phyloP scores from a whole-genome alignment of 2,797 vertebrate genomes.

The Podargus strigoides region DNA sequence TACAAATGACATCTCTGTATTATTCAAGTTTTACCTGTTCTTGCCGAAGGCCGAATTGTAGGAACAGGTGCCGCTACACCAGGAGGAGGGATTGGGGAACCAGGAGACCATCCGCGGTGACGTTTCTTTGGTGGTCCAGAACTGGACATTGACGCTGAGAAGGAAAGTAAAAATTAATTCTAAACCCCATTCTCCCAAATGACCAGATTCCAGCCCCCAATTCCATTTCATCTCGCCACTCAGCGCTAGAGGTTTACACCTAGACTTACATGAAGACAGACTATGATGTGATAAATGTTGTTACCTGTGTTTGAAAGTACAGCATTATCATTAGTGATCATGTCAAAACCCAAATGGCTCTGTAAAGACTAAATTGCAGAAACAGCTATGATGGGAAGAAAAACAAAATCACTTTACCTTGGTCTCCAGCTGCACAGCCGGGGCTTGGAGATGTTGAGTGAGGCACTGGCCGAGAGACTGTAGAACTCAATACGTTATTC shows the following conservation, averaged over 20 bases:
- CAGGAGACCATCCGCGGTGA: slow-evolving; percentile 92
- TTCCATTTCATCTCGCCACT: not conserved
- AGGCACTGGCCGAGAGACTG: slow-evolving; percentile 75
- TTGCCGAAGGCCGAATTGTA: slow-evolving; percentile 81
- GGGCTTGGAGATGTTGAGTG: slow-evolving; percentile 77
- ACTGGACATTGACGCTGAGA: slow-evolving; percentile 79
- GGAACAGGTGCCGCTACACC: slow-evolving; percentile 82
- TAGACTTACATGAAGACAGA: not conserved
- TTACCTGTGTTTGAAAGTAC: not conserved
- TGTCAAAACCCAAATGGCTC: not conserved
- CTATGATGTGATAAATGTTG: not conserved
- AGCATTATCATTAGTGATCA: not conserved
- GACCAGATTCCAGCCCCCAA: not conserved
- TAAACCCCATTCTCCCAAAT: not conserved
- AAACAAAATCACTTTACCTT: slow-evolving; percentile 71
- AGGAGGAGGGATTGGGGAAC: slow-evolving; percentile 79
- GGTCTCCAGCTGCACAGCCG: slow-evolving; percentile 80
- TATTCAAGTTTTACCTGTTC: slow-evolving; percentile 79
- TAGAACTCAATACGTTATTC: slow-evolving; percentile 77
- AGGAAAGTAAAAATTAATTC: not conserved
- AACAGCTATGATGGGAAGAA: not conserved
- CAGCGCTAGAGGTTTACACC: not conserved
- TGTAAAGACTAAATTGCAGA: not conserved
- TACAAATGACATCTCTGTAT: not conserved
- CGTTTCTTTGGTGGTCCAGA: slow-evolving; percentile 97